These are phyloP conservation scores for Liposcelis brunnea DNA, from an alignment of 2,888 invertebrate genomes.

Conservation along the genomic window DNA sequence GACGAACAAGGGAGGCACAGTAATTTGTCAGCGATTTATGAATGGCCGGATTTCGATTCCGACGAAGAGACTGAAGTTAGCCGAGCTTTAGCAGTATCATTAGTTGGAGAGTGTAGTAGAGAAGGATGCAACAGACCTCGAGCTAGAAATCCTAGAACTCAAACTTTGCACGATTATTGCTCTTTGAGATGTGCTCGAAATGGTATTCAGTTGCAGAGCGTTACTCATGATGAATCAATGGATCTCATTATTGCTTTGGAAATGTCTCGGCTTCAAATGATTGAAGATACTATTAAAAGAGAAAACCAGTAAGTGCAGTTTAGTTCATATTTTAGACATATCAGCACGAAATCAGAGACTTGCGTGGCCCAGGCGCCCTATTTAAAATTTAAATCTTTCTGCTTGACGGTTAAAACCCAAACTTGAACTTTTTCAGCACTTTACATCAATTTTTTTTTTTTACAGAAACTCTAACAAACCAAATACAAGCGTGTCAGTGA, in stretches of 20 bases:
- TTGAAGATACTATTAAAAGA: conserved; percentile 38
- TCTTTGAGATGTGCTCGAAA: conserved; percentile 29
- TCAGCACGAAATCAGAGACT: too few species aligned
- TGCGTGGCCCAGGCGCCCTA: too few species aligned
- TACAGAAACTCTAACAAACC: conserved; percentile 4
- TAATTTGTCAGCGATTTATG: conserved; percentile 33
- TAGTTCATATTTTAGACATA: neutral
- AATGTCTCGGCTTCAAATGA: conserved; percentile 48
- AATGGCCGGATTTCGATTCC: conserved; percentile 43
- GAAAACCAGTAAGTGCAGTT: conserved; percentile 24
- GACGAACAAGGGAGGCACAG: conserved; percentile 33
- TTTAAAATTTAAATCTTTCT: neutral
- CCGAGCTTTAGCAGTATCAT: conserved; percentile 23
- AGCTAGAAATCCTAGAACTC: conserved; percentile 32
- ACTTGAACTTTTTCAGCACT: neutral
- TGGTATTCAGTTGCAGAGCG: conserved; percentile 20
- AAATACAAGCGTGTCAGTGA: conserved; percentile 1
- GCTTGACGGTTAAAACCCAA: neutral
- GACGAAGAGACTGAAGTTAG: conserved; percentile 28
- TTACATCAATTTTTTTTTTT: neutral
- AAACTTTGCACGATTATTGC: conserved; percentile 35
- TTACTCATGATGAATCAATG: conserved; percentile 35
- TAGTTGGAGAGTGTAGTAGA: conserved; percentile 27
- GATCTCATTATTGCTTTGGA: conserved; percentile 46
- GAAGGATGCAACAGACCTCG: conserved; percentile 27